Conservation (phyloP, 2,113 vertebrate genomes). For the Lophotis ruficrista region DNA sequence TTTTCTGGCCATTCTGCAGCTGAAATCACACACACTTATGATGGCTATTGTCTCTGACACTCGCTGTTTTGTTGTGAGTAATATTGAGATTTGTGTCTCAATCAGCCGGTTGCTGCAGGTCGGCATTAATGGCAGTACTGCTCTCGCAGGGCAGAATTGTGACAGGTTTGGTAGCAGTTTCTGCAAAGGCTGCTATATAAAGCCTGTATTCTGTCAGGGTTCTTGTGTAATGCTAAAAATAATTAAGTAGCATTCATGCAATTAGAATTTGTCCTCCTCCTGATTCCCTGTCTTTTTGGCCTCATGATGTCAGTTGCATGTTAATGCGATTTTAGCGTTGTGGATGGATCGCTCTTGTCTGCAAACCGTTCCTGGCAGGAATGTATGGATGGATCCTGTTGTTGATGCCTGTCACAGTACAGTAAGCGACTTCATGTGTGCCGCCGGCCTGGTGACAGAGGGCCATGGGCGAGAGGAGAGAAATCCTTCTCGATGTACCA, state of each 20-base stretch:
- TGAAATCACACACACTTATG: not conserved
- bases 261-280: not conserved
- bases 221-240: not conserved
- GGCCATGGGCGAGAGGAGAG: not conserved
- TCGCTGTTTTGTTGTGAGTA: not conserved
- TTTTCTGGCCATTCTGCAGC: not conserved
- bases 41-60: not conserved
- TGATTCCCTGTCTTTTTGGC: not conserved
- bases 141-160: not conserved
- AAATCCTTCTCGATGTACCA: not conserved
- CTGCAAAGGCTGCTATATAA: not conserved
- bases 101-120: not conserved
- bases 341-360: conserved; percentile 7
- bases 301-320: not conserved
- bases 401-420: not conserved
- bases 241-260: not conserved
- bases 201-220: not conserved
- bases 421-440: not conserved
- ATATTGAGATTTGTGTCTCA: conserved; percentile 6
- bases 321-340: not conserved
- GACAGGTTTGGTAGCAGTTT: not conserved
- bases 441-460: not conserved
- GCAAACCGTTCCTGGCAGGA: conserved; percentile 14
- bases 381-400: not conserved
- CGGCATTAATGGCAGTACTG: not conserved